These are phyloP conservation scores for Nemurella pictetii DNA, from an alignment of 2,888 invertebrate genomes.

Conservation along the genomic window DNA sequence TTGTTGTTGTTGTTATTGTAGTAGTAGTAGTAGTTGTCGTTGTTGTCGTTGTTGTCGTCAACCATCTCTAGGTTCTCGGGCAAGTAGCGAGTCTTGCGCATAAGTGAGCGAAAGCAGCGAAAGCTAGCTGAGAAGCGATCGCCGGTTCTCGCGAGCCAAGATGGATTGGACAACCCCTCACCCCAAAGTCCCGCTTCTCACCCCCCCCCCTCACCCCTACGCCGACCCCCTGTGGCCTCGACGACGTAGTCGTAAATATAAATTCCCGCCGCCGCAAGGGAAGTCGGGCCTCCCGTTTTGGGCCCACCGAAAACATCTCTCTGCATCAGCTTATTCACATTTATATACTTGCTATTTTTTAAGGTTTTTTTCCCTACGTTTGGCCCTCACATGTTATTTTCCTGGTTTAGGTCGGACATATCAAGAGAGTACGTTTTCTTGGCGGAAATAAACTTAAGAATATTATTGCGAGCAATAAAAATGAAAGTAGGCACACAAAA, in stretches of 20 bases:
- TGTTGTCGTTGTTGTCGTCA: background rate
- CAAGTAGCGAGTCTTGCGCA: background rate
- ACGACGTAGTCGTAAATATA: slow-evolving; percentile 26
- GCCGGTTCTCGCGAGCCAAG: slow-evolving; percentile 7
- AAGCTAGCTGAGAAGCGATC: slow-evolving; percentile 25
- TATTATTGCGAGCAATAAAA: background rate
- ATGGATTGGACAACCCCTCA: slow-evolving; percentile 27
- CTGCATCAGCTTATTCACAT: background rate
- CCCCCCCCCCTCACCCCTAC: background rate
- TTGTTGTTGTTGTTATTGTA: no score
- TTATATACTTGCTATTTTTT: background rate
- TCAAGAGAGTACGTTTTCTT: background rate
- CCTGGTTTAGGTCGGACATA: background rate
- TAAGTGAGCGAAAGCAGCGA: background rate
- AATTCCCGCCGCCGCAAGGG: slow-evolving; percentile 9
- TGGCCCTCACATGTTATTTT: background rate
- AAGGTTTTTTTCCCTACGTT: background rate
- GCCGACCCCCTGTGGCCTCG: background rate
- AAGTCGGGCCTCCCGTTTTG: background rate
- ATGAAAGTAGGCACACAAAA: background rate
- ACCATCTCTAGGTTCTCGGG: background rate
- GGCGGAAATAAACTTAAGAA: background rate
- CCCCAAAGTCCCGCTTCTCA: background rate
- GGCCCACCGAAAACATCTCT: background rate
- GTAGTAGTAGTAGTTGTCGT: background rate